Evolutionary conservation across 2,797 vertebrate species (phyloP).

Genomic region (Leptoclinus maculatus): DNA sequence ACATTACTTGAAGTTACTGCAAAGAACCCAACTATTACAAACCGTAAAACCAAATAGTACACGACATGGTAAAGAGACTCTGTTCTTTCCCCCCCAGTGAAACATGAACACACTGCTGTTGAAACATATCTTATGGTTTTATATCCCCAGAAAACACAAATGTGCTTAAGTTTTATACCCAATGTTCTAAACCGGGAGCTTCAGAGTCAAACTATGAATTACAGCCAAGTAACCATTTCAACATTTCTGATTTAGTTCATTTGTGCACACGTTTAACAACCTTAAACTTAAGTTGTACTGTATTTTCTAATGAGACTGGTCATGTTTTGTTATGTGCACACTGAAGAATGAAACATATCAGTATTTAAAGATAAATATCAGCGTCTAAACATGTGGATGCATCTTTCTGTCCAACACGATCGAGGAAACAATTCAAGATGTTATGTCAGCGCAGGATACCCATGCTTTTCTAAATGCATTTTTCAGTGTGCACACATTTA

Average conservation of each 20-base stretch:
- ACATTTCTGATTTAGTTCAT: neutral
- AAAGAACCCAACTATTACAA: too few relatives aligned
- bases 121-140: slow-evolving; percentile 5
- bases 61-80: neutral
- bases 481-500: neutral
- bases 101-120: slow-evolving; percentile 3
- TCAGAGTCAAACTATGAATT: neutral
- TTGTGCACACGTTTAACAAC: neutral
- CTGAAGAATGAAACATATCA: neutral
- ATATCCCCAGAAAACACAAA: too few relatives aligned
- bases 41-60: slow-evolving; percentile 21
- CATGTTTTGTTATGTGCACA: slow-evolving; percentile 1
- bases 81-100: neutral
- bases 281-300: slow-evolving; percentile 11
- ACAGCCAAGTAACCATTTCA: neutral
- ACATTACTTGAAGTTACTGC: slow-evolving; percentile 6
- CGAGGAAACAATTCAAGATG: neutral
- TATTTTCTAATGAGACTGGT: slow-evolving; percentile 29
- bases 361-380: slow-evolving; percentile 5
- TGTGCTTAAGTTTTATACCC: neutral
- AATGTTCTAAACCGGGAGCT: neutral
- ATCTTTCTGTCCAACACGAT: neutral
- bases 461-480: neutral
- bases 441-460: neutral
- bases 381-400: too few relatives aligned